phyloP scores from a whole-genome alignment of 2,888 invertebrate genomes.

The Tenthredo notha region DNA sequence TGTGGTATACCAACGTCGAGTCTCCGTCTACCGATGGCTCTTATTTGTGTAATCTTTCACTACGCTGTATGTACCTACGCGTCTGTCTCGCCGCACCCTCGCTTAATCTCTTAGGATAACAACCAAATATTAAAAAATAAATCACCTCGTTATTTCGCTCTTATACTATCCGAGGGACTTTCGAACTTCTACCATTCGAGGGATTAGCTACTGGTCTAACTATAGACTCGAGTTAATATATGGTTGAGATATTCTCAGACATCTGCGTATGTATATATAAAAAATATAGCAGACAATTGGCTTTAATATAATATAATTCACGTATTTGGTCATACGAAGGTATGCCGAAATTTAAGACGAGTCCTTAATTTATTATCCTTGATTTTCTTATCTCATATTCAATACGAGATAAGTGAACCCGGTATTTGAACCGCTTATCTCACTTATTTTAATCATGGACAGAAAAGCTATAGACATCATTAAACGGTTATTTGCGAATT shows the following conservation, averaged over 20 bases:
- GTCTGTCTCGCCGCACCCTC: slow-evolving; percentile 36
- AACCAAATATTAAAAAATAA: slow-evolving; percentile 63
- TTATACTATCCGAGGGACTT: slow-evolving; percentile 19
- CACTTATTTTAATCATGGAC: background rate
- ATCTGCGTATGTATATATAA: background rate
- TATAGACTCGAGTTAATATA: slow-evolving; percentile 45
- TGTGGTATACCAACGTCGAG: background rate
- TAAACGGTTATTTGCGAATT: background rate
- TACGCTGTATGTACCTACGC: background rate
- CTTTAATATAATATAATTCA: background rate
- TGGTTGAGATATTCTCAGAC: slow-evolving; percentile 31
- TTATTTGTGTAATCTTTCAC: slow-evolving; percentile 54
- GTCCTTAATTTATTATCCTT: background rate
- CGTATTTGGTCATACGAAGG: background rate
- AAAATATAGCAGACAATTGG: slow-evolving; percentile 30
- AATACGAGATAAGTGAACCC: background rate
- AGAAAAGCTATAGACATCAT: background rate
- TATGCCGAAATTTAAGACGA: background rate
- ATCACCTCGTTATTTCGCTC: slow-evolving; percentile 57
- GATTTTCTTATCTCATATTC: background rate
- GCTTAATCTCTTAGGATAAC: slow-evolving; percentile 45
- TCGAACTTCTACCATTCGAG: background rate
- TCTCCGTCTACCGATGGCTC: background rate
- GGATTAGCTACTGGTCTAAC: slow-evolving; percentile 44
- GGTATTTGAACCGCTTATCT: background rate